phyloP scores from a whole-genome alignment of 2,113 vertebrate genomes.

The Gymnobelideus leadbeateri region DNA sequence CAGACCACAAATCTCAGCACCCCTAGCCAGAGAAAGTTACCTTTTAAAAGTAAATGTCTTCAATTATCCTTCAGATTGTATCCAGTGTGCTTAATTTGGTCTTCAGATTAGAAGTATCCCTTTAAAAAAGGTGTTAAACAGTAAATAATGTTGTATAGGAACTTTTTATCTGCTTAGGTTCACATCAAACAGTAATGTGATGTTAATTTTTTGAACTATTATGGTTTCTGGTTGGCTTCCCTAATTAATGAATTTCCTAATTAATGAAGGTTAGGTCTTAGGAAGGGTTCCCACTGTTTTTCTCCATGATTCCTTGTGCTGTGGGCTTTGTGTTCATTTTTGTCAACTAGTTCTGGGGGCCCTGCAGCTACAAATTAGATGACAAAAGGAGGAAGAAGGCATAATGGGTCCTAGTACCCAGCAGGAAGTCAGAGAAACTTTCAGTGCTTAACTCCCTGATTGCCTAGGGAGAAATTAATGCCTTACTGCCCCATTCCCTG shows the following conservation, averaged over 20 bases:
- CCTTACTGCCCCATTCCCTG: neutral
- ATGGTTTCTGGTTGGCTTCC: neutral
- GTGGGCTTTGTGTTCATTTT: neutral
- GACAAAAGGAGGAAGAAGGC: neutral
- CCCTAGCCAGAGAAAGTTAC: neutral
- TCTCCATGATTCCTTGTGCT: neutral
- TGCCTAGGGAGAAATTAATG: neutral
- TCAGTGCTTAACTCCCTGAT: neutral
- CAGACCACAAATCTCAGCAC: neutral
- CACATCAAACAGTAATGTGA: neutral
- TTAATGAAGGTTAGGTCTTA: neutral
- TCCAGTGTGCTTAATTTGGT: neutral
- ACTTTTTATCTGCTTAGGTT: neutral
- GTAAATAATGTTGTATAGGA: neutral
- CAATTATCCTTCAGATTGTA: neutral
- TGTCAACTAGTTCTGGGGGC: neutral
- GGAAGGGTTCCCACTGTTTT: neutral
- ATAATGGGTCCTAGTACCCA: neutral
- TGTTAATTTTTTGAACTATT: neutral
- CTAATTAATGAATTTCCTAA: neutral
- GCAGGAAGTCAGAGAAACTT: slow-evolving; percentile 3
- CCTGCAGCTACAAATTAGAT: neutral
- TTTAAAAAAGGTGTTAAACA: neutral
- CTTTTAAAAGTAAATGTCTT: neutral
- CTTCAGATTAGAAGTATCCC: neutral